Evolutionary conservation across 37 sponge, comb jelly and placozoan genomes (phyloP), one percentile per base, ranked within the genome.

Genomic region (Axinella damicornis): DNA sequence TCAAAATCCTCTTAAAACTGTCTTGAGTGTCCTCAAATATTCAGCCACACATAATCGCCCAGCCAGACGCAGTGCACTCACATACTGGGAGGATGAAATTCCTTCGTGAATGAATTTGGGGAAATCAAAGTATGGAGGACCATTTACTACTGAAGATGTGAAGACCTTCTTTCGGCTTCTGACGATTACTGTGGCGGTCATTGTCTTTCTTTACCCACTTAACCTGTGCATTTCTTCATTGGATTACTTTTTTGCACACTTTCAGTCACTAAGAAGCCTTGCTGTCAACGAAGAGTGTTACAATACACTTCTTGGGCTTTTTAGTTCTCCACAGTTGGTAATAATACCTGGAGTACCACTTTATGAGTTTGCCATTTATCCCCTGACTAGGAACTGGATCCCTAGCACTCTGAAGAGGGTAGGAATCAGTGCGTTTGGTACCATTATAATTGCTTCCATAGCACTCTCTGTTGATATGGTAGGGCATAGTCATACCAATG

Each of bases 131-230:
- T 52, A 35, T 57, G 76, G 76, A 20, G 76, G 76, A 57, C 46
- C 46, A 2, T 75, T 31, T 30, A 75, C 76, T 6, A 52, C 53
- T 27, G 76, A 75, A 75, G 76, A 57, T 31, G 76, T 75, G 17
- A 75, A 75, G 32, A 75, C 76, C 13, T 54, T 75, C 34, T 56
- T 75, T 15, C 76, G 76, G 34, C 53, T 75, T 32, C 25, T 75
- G 2, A 2, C 56, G 1, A 30, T 75, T 1, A 53, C 25, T 46
- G 20, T 17, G 1, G n/a, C 76, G 11, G 12, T 31, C 20, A 68
- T 6, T 5, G 2, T 68, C 19, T 30, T 68, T 68, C 6, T 46
- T 9, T 46, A 46, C 9, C 46, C 46, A 4, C 46, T 46, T 46
- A 9, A 46, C 46, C 46, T 46, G 46, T 46, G 9, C 9, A 9